phyloP scores from a whole-genome alignment of 1,140 invertebrate genomes.

The Anadara kagoshimensis region DNA sequence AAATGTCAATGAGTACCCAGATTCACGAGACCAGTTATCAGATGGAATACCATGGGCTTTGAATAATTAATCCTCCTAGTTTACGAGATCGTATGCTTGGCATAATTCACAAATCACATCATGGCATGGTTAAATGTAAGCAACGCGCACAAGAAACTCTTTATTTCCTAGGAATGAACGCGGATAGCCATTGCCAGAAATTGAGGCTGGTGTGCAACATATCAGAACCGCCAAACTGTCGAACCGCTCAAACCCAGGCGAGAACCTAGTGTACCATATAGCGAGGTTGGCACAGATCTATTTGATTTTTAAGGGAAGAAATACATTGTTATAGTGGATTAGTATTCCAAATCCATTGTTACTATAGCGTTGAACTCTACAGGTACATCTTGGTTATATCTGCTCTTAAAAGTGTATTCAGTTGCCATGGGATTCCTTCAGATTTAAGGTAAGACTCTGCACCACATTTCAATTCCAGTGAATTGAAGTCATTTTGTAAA shows the following conservation, averaged over 20 bases:
- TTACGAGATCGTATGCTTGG: constrained; percentile 65
- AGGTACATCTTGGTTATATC: constrained; percentile 19
- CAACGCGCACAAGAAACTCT: constrained; percentile 68
- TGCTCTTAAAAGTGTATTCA: constrained; percentile 36
- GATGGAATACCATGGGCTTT: constrained; percentile 32
- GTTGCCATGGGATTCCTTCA: constrained; percentile 34
- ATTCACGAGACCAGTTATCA: constrained; percentile 37
- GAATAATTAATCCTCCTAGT: constrained; percentile 64
- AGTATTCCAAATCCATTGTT: constrained; percentile 39
- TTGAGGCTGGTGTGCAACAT: constrained; percentile 14
- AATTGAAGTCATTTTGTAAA: constrained; percentile 59
- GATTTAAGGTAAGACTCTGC: constrained; percentile 73
- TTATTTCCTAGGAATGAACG: constrained; percentile 71
- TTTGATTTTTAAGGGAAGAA: constrained; percentile 25
- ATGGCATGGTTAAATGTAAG: constrained; percentile 72
- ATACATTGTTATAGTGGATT: constrained; percentile 40
- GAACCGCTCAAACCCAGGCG: constrained; percentile 10
- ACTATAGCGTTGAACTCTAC: constrained; percentile 10
- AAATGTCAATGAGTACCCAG: too few species aligned
- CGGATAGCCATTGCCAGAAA: constrained; percentile 72
- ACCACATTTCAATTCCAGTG: constrained; percentile 70
- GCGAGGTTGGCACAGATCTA: constrained; percentile 28
- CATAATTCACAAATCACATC: constrained; percentile 72
- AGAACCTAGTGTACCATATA: constrained; percentile 19
- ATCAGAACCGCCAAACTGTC: constrained; percentile 15